Percentiles rank a stretch among this genome's conserved stretches.
These are phyloP conservation scores for Falcunculus frontatus DNA, from an alignment of 2,113 vertebrate genomes.

Conservation along the genomic window DNA sequence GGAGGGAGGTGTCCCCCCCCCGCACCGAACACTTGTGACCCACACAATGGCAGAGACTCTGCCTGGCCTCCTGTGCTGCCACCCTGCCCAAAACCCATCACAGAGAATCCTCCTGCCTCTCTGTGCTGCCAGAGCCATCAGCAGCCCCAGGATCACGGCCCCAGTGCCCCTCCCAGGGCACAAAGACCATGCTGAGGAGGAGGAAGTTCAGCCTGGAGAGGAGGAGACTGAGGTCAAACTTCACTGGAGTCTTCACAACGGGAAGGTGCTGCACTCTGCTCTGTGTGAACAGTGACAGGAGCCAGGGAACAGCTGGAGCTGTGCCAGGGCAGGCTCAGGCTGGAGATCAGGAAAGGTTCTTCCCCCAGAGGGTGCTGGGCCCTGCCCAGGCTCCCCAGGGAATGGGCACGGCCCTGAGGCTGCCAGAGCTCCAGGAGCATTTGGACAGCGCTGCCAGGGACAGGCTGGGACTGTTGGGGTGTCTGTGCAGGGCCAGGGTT, in stretches of 20 bases:
- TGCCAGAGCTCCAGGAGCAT: background rate
- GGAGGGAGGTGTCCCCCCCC: background rate
- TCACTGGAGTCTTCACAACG: background rate
- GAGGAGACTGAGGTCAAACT: background rate
- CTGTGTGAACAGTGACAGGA: background rate
- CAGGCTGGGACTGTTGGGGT: too few relatives aligned
- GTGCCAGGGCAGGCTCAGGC: background rate
- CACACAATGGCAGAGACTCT: background rate
- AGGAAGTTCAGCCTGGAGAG: background rate
- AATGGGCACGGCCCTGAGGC: rapidly evolving
- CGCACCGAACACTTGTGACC: background rate
- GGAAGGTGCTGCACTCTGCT: background rate
- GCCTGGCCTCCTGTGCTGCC: background rate
- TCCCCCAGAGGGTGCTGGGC: background rate
- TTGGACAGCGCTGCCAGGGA: rapidly evolving
- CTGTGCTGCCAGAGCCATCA: background rate
- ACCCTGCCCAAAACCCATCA: background rate
- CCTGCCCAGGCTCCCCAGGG: background rate
- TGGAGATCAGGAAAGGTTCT: background rate
- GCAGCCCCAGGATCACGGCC: background rate
- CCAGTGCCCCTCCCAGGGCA: background rate
- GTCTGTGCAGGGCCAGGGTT: background rate
- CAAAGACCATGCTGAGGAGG: background rate
- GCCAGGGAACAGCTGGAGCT: background rate
- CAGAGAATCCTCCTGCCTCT: background rate